A percentile compares a stretch with the other conserved stretches of the same genome.
phyloP scores from a whole-genome alignment of 2,888 invertebrate species.

The Phyllotreta striolata region DNA sequence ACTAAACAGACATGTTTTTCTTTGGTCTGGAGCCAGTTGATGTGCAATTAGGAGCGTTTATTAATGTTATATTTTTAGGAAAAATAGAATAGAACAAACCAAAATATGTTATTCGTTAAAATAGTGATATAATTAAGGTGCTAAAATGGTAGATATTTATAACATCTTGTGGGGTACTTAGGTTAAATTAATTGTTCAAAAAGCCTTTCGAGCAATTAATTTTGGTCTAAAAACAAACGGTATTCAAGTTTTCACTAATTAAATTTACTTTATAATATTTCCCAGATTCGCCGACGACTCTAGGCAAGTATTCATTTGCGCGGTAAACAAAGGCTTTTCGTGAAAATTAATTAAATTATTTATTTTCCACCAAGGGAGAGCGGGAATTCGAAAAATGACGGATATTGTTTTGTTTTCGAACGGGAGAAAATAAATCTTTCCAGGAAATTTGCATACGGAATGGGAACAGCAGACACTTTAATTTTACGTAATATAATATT shows the following conservation, averaged over 20 bases:
- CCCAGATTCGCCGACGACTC: background rate
- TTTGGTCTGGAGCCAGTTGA: background rate
- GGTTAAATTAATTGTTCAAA: background rate
- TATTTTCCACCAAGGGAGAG: background rate
- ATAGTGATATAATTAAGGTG: too few species aligned
- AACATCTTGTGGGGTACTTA: slow-evolving; percentile 6
- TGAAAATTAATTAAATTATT: slow-evolving; percentile 12
- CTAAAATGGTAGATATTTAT: too few species aligned
- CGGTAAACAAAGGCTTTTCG: slow-evolving; percentile 10
- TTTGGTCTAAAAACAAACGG: too few species aligned
- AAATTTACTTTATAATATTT: slow-evolving; percentile 12
- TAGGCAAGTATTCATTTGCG: slow-evolving; percentile 18
- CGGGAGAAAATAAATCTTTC: too few species aligned
- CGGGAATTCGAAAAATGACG: background rate
- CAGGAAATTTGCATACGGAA: too few species aligned
- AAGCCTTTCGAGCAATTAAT: too few species aligned
- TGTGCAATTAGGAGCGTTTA: too few species aligned
- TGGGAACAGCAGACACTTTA: too few species aligned
- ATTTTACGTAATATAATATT: too few species aligned
- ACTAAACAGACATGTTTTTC: slow-evolving; percentile 22
- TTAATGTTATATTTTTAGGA: too few species aligned
- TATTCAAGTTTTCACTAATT: slow-evolving; percentile 1
- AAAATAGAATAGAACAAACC: background rate
- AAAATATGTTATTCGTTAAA: too few species aligned
- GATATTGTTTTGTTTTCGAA: too few species aligned